Base-by-base conservation (phyloP, 1,140 invertebrate genomes). In the Hyposmocoma kahamanoa region DNA sequence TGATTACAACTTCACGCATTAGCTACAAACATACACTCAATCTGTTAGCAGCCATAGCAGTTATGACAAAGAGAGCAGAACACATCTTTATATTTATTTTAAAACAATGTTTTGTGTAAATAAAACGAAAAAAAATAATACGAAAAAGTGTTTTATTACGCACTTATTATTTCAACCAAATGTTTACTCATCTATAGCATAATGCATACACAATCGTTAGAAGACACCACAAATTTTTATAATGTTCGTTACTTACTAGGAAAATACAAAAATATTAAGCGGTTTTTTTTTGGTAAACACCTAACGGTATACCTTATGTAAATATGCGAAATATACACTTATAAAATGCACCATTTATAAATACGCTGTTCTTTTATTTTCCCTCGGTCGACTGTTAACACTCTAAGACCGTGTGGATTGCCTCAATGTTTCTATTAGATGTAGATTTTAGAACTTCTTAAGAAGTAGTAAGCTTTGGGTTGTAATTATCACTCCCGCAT, bases 191-290 rank as follows among this genome's bases (percentile, higher is more conserved):
- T 74, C 74, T 83, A 85, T 82, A 85, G 79, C 82, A 82, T 85
- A 81, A 79, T 80, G 77, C 72, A 67, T 85, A 83, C 76, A 80
- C 71, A 72, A 70, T 79, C 73, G 62, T 71, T 70, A 78, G 75
- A 76, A 78, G 76, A 82, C 73, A 79, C 70, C 79, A 81, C 77
- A 62, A 72, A 66, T 71, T 73, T n/a, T n/a, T 68, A 72, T 68
- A 70, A 81, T 79, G 75, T 66, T 74, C 69, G 58, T 82, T 83
- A 83, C 66, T 70, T 68, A 80, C 82, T 85, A 83, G 66, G 76
- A 74, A 77, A 84, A 82, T 85, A 85, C 79, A 85, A 85, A 85
- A 85, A 85, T 85, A 84, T 81, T 73, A 85, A 85, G 82, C 79
- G 72, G 77, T 72, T 77, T 65, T 61, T 76, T 65, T 62, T 62